These are phyloP conservation scores for Darevskia mixta DNA, from an alignment of 2,797 vertebrate genomes.

Conservation along the genomic window DNA sequence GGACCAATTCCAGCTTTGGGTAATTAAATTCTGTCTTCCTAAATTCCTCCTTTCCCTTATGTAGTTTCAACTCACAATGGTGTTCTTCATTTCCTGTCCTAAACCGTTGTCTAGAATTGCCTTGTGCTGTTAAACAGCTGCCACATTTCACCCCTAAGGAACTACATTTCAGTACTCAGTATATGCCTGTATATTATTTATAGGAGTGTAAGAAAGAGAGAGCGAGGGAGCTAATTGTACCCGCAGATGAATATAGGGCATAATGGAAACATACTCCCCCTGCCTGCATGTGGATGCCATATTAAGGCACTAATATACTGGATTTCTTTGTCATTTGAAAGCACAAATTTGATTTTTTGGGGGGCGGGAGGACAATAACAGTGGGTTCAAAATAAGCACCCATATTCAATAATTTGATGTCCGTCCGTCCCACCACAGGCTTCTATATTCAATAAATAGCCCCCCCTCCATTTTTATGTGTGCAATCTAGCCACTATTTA, in stretches of 20 bases:
- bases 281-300: neutral
- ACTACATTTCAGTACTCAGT: constrained; percentile 29
- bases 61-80: constrained; percentile 59
- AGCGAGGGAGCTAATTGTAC: neutral
- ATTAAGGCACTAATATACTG: too few species aligned
- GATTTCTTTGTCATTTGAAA: neutral
- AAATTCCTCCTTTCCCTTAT: constrained; percentile 64
- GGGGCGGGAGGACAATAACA: neutral
- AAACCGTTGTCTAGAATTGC: constrained; percentile 66
- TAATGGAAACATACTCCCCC: neutral
- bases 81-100: constrained; percentile 72
- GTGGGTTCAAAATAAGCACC: neutral
- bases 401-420: neutral
- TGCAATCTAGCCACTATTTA: neutral
- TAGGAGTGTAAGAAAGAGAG: neutral
- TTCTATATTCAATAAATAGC: fast-evolving
- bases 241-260: neutral
- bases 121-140: constrained; percentile 75
- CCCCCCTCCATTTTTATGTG: neutral
- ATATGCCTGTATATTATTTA: constrained; percentile 1
- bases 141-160: constrained; percentile 69
- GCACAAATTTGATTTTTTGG: neutral
- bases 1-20: constrained; percentile 71
- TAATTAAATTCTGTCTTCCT: constrained; percentile 75
- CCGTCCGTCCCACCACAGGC: neutral